A percentile compares a stretch with the other conserved stretches of the same genome.
Evolutionary conservation across 2,888 invertebrate genomes (phyloP).

Genomic region (Mylabris sibirica): DNA sequence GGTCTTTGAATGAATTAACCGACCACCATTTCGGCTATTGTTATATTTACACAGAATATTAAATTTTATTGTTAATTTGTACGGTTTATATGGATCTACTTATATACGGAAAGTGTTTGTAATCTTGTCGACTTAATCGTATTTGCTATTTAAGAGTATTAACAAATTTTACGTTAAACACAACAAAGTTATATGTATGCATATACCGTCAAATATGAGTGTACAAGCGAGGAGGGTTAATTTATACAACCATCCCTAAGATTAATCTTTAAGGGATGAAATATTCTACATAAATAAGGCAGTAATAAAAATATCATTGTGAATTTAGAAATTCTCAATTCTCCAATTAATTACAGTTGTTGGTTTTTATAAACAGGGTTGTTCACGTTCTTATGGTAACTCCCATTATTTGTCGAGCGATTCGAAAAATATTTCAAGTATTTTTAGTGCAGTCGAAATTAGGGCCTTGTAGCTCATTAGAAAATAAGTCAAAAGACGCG

Average conservation of each 20-base stretch:
- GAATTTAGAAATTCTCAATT: too few species aligned
- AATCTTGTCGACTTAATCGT: constrained; percentile 45
- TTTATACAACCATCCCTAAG: neutral
- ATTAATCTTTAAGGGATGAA: neutral
- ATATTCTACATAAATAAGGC: neutral
- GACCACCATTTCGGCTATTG: constrained; percentile 50
- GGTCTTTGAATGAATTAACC: constrained; percentile 50
- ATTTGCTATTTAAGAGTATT: constrained; percentile 39
- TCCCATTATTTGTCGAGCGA: too few species aligned
- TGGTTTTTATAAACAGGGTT: too few species aligned
- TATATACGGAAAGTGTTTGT: constrained; percentile 43
- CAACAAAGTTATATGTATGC: constrained; percentile 1
- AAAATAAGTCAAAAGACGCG: too few species aligned
- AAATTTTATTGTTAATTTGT: constrained; percentile 56
- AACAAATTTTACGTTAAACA: constrained; percentile 35
- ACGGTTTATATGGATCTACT: constrained; percentile 38
- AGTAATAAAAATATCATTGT: neutral
- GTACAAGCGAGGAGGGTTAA: neutral
- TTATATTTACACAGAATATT: constrained; percentile 53
- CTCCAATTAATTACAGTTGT: too few species aligned
- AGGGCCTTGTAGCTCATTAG: too few species aligned
- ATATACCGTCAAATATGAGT: neutral
- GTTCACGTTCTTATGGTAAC: too few species aligned
- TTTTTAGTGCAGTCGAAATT: too few species aligned
- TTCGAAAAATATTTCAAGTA: too few species aligned